phyloP scores from a whole-genome alignment of 1,140 invertebrate species.

The Venturia canescens region DNA sequence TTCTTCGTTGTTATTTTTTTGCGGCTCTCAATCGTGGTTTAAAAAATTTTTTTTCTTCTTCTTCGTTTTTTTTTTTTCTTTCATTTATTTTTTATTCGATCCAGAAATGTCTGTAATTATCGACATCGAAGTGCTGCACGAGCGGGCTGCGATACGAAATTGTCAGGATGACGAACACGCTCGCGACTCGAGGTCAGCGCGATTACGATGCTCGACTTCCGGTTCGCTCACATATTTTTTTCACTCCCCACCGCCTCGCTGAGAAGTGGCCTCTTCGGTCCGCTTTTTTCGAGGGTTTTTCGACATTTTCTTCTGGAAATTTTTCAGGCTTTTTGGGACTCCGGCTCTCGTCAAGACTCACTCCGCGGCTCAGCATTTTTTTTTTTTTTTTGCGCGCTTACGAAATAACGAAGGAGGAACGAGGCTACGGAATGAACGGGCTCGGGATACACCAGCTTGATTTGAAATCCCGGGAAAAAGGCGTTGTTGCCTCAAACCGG shows the following conservation, averaged over 20 bases:
- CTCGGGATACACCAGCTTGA: constrained; percentile 54
- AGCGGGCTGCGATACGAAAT: background rate
- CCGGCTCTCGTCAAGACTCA: too few species aligned
- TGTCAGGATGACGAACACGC: constrained; percentile 10
- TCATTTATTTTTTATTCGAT: background rate
- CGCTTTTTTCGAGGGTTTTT: too few species aligned
- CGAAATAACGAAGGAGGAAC: too few species aligned
- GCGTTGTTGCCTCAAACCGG: background rate
- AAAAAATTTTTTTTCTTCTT: background rate
- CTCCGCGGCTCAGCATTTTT: too few species aligned
- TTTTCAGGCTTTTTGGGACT: too few species aligned
- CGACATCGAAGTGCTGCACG: background rate
- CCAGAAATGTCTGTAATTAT: constrained; percentile 8
- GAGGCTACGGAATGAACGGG: background rate
- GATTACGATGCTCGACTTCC: constrained; percentile 42
- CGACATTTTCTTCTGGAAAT: too few species aligned
- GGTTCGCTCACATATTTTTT: too few species aligned
- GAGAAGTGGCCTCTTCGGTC: too few species aligned
- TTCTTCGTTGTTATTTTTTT: too few species aligned
- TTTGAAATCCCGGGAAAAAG: constrained; percentile 68
- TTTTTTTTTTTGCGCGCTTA: too few species aligned
- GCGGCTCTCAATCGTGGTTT: too few species aligned
- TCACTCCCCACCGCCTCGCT: too few species aligned
- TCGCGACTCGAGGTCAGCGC: background rate
- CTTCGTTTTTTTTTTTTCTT: background rate